These are phyloP conservation scores for Pecten maximus DNA, from an alignment of 2,888 invertebrate species.

Conservation along the genomic window DNA sequence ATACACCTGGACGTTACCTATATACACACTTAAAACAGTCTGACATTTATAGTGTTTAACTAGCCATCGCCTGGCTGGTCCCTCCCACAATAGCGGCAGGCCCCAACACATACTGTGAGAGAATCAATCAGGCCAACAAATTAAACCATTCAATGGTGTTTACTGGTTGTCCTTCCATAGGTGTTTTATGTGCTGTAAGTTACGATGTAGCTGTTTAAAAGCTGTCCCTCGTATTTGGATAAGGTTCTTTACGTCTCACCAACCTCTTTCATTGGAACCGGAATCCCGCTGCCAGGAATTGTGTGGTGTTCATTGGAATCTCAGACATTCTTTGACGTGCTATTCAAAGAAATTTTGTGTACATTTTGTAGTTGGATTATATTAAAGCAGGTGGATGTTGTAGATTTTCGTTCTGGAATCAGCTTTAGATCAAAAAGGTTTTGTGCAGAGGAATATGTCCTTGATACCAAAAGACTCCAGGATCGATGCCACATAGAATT, in stretches of 20 bases:
- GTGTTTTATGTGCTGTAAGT: constrained; percentile 19
- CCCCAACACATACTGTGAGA: not conserved
- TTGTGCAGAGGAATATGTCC: not conserved
- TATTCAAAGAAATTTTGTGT: constrained; percentile 7
- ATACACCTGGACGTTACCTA: constrained; percentile 11
- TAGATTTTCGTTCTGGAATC: not conserved
- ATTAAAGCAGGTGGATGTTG: not conserved
- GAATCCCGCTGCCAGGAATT: constrained; percentile 23
- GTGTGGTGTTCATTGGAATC: not conserved
- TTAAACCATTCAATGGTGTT: not conserved
- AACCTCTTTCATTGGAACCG: not conserved
- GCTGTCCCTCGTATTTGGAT: constrained; percentile 7
- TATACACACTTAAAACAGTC: constrained; percentile 26
- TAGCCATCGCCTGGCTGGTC: not conserved
- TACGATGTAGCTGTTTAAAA: constrained; percentile 14
- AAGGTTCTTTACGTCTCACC: not conserved
- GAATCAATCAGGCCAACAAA: not conserved
- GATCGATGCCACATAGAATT: not conserved
- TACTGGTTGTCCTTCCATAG: not conserved
- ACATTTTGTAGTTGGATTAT: not conserved
- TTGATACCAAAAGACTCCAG: not conserved
- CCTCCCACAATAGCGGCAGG: constrained; percentile 20
- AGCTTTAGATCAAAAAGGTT: not conserved
- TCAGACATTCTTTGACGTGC: not conserved
- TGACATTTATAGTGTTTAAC: constrained; percentile 22